Evolutionary conservation across 35 echinoderm and acorn worm genomes (phyloP).

Genomic region (Hemicentrotus pulcherrimus): DNA sequence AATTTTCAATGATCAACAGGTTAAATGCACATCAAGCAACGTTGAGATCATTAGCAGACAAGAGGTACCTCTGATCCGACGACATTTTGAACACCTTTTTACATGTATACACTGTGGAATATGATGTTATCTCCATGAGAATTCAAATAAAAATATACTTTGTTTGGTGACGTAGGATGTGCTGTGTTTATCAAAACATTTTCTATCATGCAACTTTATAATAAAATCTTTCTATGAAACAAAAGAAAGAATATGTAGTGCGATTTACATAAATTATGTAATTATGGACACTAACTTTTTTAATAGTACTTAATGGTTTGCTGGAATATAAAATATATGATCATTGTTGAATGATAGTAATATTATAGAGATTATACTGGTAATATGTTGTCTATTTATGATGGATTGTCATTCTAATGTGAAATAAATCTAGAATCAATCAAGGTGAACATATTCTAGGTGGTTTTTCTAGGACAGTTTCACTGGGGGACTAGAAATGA

Average conservation of each 20-base stretch:
- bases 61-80: too few relatives aligned
- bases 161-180: not conserved
- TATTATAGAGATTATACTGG: not conserved
- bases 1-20: not conserved
- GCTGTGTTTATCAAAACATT: not conserved
- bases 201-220: not conserved
- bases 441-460: not conserved
- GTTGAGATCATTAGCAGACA: too few relatives aligned
- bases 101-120: too few relatives aligned
- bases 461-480: not conserved
- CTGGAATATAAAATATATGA: not conserved
- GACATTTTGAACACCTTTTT: too few relatives aligned
- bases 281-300: not conserved
- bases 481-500: too few relatives aligned
- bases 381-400: not conserved
- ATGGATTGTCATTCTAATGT: not conserved
- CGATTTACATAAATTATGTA: not conserved
- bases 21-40: not conserved
- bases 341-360: not conserved
- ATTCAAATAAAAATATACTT: not conserved
- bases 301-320: constrained; percentile 5
- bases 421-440: too few relatives aligned
- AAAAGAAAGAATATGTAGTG: not conserved
- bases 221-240: not conserved
- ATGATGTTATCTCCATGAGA: too few relatives aligned